phyloP scores from a whole-genome alignment of 2,888 invertebrate genomes.

The Pseudoips prasinana region DNA sequence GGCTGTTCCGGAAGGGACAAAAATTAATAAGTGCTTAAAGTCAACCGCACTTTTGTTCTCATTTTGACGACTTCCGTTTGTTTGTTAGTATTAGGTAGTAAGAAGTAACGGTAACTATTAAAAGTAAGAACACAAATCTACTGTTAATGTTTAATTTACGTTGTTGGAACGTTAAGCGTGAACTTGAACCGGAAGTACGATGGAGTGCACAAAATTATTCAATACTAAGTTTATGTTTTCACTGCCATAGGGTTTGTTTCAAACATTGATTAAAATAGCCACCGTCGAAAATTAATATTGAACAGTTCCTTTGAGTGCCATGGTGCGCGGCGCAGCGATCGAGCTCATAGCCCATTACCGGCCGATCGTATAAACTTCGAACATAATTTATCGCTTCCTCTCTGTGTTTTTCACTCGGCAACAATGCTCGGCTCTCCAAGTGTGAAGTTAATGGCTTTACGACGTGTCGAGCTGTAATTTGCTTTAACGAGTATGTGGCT shows the following conservation, averaged over 20 bases:
- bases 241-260: too few species aligned
- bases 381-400: constrained; percentile 79
- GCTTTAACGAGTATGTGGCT: constrained; percentile 53
- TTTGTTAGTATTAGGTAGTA: constrained; percentile 9
- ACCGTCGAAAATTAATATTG: constrained; percentile 15
- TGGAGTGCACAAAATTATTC: too few species aligned
- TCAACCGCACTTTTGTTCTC: constrained; percentile 64
- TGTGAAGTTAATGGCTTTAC: constrained; percentile 70
- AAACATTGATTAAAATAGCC: constrained; percentile 17
- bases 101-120: not conserved
- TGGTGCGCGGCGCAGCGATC: constrained; percentile 46
- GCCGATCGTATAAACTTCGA: constrained; percentile 75
- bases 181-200: too few species aligned
- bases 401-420: constrained; percentile 71
- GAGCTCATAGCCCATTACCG: constrained; percentile 61
- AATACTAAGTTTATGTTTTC: too few species aligned
- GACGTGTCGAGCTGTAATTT: constrained; percentile 67
- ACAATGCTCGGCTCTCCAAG: constrained; percentile 63
- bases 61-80: constrained; percentile 56
- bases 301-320: constrained; percentile 23
- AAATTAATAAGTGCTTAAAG: constrained; percentile 70
- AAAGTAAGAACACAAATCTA: not conserved
- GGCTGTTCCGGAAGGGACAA: constrained; percentile 75
- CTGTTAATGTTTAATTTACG: too few species aligned
- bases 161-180: too few species aligned